Conservation (phyloP, 2,797 vertebrate species). For the Notoglanidium macrostoma region DNA sequence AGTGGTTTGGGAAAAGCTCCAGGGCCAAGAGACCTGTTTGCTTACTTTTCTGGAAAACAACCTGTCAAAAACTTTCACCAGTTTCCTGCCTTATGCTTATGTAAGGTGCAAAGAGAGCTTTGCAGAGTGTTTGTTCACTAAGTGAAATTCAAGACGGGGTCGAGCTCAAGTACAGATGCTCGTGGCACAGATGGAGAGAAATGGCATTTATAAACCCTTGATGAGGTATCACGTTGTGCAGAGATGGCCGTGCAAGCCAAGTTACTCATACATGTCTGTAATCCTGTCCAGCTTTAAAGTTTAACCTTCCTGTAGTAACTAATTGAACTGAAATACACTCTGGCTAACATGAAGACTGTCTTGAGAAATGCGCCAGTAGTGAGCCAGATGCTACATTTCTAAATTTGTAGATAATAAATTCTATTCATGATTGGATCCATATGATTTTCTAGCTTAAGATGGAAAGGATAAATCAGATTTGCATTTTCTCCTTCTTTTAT, state of each 20-base stretch:
- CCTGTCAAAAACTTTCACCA: constrained; percentile 64
- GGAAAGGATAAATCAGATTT: constrained; percentile 19
- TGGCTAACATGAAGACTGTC: constrained; percentile 17
- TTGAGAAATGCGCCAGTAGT: constrained; percentile 1
- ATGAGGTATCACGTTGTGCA: constrained; percentile 26
- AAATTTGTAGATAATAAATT: constrained; percentile 31
- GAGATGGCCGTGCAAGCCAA: constrained; percentile 26
- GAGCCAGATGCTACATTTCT: constrained; percentile 28
- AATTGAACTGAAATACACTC: constrained; percentile 28
- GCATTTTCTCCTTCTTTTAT: neutral
- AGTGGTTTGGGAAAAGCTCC: constrained; percentile 45
- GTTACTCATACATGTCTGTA: constrained; percentile 13
- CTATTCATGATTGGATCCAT: constrained; percentile 22
- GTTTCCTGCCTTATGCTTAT: constrained; percentile 67
- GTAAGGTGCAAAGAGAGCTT: constrained; percentile 62
- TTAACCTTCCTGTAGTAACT: constrained; percentile 28
- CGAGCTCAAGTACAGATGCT: constrained; percentile 67
- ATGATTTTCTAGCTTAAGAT: constrained; percentile 15
- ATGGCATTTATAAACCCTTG: constrained; percentile 33
- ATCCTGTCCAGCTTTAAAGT: constrained; percentile 28
- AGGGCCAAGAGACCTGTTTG: constrained; percentile 57
- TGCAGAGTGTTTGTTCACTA: constrained; percentile 60
- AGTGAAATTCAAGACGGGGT: constrained; percentile 65
- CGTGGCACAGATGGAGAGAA: constrained; percentile 33
- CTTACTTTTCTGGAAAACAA: constrained; percentile 63